Base-by-base conservation (phyloP, 2,888 invertebrate species). In the Macrostomum cliftonense region DNA sequence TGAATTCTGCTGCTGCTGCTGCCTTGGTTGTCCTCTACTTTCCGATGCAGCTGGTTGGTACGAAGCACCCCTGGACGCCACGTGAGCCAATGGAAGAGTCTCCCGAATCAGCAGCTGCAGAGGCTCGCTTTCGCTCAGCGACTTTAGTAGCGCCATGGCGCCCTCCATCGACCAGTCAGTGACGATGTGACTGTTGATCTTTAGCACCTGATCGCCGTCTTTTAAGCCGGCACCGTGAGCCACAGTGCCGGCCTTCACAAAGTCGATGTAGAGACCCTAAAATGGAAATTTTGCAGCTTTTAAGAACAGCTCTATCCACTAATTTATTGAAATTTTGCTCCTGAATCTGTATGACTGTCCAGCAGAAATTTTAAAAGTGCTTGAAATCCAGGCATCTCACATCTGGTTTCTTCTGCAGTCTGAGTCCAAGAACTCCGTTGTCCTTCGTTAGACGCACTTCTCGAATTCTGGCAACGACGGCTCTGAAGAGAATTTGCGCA, bases 101-200 rank as follows among this genome's bases (percentile, higher is more conserved):
- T 50, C 50, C 20, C 50, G 38, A 16, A 50, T 39, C 12, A 37
- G 13, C 21, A 50, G 48, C n/a, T 50, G 14, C n/a, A 50, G 12
- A 7, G 39, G 19, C 14, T 50, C 50, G 21, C 49, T 37, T 39
- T 38, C 20, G 21, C 39, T 37, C n/a, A 50, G 36, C 12, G 39
- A 40, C 42, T 48, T 49, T 14, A 50, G 50, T 11, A 37, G 40
- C 13, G 39, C 39, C 16, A 42, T 50, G n/a, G 48, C 50, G 37
- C 42, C 38, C n/a, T 50, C 50, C 42, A 49, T 45, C n/a, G 49
- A 39, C 50, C 50, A 50, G 21, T 50, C 49, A 11, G 20, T 14
- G 1, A 50, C 50, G 13, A 38, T 20, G 38, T 50, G 19, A 7
- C 21, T 38, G 19, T 50, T 50, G 21, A 50, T 50, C 12, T 28